Percentiles rank a stretch among this genome's conserved stretches.
Conservation (phyloP, 2,797 vertebrate genomes). For the Acanthurus leucopareius region DNA sequence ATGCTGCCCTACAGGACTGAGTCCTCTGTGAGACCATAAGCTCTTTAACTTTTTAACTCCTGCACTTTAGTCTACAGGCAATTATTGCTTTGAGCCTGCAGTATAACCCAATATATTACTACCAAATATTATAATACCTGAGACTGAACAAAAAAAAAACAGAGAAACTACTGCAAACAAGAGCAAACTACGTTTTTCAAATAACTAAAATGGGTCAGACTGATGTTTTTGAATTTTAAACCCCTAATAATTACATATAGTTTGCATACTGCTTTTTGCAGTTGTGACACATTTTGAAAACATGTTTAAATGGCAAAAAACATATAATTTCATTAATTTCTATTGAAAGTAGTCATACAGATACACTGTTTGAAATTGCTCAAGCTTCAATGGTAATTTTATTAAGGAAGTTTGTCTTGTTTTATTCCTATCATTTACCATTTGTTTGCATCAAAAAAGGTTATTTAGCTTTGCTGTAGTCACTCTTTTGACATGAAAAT, state of each 20-base stretch:
- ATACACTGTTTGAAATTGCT: not conserved
- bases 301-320: not conserved
- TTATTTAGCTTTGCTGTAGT: not conserved
- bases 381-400: not conserved
- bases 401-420: not conserved
- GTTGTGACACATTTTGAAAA: not conserved
- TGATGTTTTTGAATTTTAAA: not conserved
- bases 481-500: not conserved
- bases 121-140: constrained; percentile 36
- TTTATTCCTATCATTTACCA: not conserved
- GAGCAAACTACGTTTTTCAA: not conserved
- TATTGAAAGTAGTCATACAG: not conserved
- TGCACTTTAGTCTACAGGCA: constrained; percentile 39
- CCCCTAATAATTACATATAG: not conserved
- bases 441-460: not conserved
- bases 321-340: not conserved
- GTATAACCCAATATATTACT: constrained; percentile 22
- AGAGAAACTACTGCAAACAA: not conserved
- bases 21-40: constrained; percentile 50
- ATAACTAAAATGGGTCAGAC: not conserved
- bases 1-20: constrained; percentile 22
- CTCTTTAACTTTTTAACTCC: constrained; percentile 59
- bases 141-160: constrained; percentile 12
- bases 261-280: not conserved
- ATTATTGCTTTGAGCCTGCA: constrained; percentile 16